A percentile compares a stretch with the other conserved stretches of the same genome.
These are phyloP conservation scores for Thereva nobilitata DNA, from an alignment of 2,888 invertebrate genomes.

Conservation along the genomic window DNA sequence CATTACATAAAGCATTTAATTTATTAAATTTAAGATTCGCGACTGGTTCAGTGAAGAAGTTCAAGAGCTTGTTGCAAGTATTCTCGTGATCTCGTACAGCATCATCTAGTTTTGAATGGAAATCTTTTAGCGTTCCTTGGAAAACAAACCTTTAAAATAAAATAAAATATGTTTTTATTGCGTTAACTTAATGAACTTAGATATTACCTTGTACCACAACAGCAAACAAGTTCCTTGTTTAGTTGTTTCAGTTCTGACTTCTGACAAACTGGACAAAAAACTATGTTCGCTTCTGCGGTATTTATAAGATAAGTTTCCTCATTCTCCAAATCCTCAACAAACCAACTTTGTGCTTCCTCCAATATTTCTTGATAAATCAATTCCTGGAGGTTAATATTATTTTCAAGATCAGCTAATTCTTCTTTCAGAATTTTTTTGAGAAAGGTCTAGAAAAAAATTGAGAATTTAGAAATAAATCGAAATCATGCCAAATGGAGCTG, in stretches of 20 bases:
- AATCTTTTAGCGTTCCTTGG: background rate
- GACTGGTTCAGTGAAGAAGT: slow-evolving; percentile 23
- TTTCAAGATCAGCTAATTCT: slow-evolving; percentile 52
- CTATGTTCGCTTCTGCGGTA: slow-evolving; percentile 53
- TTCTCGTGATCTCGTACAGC: background rate
- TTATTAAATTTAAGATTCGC: background rate
- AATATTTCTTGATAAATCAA: slow-evolving; percentile 52
- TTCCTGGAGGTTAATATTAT: slow-evolving; percentile 51
- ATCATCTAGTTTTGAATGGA: slow-evolving; percentile 1
- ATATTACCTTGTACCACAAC: slow-evolving; percentile 17
- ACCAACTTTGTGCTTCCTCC: slow-evolving; percentile 53
- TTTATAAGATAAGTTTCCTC: slow-evolving; percentile 48
- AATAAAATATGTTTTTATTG: background rate
- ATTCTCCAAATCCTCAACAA: slow-evolving; percentile 49
- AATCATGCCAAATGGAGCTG: background rate
- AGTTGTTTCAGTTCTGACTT: slow-evolving; percentile 53
- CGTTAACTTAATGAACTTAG: background rate
- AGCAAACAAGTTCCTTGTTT: background rate
- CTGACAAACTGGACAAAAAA: slow-evolving; percentile 63
- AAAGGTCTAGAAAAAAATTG: slow-evolving; percentile 34
- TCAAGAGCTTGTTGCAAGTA: background rate
- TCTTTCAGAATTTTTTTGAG: slow-evolving; percentile 48
- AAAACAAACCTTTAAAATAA: slow-evolving; percentile 9
- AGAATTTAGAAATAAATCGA: background rate
- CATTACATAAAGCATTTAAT: slow-evolving; percentile 9